phyloP scores from a whole-genome alignment of 2,888 invertebrate species.

The Phaonia tiefii region DNA sequence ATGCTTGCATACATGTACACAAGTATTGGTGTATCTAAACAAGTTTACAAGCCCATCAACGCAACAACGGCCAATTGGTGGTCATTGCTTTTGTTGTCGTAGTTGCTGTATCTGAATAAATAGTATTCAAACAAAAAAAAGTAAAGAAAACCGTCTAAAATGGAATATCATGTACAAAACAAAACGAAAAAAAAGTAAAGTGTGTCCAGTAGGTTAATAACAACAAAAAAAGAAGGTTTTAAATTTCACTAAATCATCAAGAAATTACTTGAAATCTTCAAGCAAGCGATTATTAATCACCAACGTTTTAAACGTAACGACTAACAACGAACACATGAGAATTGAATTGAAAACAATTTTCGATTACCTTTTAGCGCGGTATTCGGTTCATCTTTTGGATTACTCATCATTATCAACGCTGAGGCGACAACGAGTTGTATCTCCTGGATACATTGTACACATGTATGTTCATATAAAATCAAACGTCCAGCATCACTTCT shows the following conservation, averaged over 20 bases:
- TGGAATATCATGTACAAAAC: conserved; percentile 22
- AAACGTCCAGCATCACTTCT: conserved; percentile 8
- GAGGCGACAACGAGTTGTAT: not conserved
- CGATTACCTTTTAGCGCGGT: not conserved
- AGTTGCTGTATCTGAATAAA: conserved; percentile 37
- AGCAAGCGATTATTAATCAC: conserved; percentile 8
- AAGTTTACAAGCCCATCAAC: conserved; percentile 70
- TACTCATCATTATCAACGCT: conserved; percentile 52
- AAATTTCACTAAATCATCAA: conserved; percentile 53
- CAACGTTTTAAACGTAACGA: not conserved
- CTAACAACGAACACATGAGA: not conserved
- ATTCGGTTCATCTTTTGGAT: conserved; percentile 43
- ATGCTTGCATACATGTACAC: not conserved
- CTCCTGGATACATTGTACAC: conserved; percentile 30
- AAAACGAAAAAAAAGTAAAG: conserved; percentile 22
- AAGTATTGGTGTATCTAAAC: conserved; percentile 70
- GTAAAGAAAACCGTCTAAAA: conserved; percentile 26
- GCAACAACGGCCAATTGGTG: conserved; percentile 16
- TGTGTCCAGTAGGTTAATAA: not conserved
- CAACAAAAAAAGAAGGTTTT: conserved; percentile 29
- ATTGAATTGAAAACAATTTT: not conserved
- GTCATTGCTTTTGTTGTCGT: conserved; percentile 28
- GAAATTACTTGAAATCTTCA: not conserved
- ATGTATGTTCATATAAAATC: too few relatives aligned
- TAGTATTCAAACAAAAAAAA: conserved; percentile 50